These are phyloP conservation scores for Porites evermanni DNA, from an alignment of 92 coral and sea anemone species.

Conservation along the genomic window DNA sequence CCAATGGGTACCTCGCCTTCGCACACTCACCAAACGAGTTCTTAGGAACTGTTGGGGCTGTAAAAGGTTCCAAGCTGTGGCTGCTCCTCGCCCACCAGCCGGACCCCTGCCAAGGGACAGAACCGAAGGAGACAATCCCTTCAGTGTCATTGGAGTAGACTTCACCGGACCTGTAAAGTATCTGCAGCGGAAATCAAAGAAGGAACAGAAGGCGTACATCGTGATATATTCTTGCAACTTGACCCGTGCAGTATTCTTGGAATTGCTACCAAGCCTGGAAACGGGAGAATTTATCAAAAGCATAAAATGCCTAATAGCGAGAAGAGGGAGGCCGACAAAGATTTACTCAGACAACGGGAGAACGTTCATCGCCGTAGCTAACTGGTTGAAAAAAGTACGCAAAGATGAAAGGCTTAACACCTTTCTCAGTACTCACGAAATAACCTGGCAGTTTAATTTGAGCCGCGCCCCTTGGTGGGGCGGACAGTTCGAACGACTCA, in stretches of 20 bases:
- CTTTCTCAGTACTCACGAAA: conserved; percentile 28
- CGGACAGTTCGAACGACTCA: conserved; percentile 60
- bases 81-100: conserved; percentile 41
- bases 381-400: conserved; percentile 53
- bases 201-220: conserved; percentile 48
- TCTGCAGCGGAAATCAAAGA: conserved; percentile 25
- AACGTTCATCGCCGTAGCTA: conserved; percentile 52
- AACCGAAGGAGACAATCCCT: conserved; percentile 37
- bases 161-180: conserved; percentile 48
- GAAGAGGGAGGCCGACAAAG: conserved; percentile 54
- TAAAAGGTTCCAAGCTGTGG: conserved; percentile 52
- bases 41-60: conserved; percentile 5
- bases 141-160: conserved; percentile 51
- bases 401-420: conserved; percentile 44
- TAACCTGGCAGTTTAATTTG: conserved; percentile 54
- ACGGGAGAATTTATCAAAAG: conserved; percentile 58
- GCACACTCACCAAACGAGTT: conserved; percentile 49
- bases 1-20: conserved; percentile 73
- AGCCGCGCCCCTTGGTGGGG: conserved; percentile 59
- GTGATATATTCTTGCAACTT: conserved; percentile 55
- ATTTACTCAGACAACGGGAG: conserved; percentile 62
- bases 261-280: conserved; percentile 47
- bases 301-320: conserved; percentile 56
- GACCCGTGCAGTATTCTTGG: conserved; percentile 47
- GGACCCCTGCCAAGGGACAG: conserved; percentile 50